Evolutionary conservation across 2,113 vertebrate genomes (phyloP), one percentile per base, ranked within the genome.

Genomic region (Labeo catla): DNA sequence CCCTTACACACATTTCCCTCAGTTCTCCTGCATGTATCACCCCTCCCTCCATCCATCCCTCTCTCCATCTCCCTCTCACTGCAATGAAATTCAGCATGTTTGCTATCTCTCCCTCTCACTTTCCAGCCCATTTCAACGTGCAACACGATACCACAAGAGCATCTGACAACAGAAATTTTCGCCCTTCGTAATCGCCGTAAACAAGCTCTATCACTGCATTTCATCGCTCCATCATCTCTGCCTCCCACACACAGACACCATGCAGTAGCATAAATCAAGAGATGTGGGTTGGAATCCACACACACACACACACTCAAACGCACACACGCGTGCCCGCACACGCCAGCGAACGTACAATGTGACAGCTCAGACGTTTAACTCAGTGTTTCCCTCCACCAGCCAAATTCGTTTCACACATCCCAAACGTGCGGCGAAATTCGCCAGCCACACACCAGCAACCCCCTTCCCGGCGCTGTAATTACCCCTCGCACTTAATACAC

Each of bases 241-340:
- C 81, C 92, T 91, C 87, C 83, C 84, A 87, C 84, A 74, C 77
- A 81, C 81, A 72, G 74, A 61, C 76, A 84, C 77, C 93, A 93
- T 93, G 92, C 92, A 93, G 92, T 93, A 94, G 92, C 94, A 95
- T 95, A 94, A 94, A 95, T 95, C 94, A 95, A 87, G 87, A 83
- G 87, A 92, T 89, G 91, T 88, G 87, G 86, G 91, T 86, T 86
- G 82, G 79, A 90, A 84, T 91, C 90, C 65, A 78, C 19, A 83
- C 65, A 65, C 66, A 36, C 50, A 85, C 73, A 72, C 39, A 39
- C 39, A 39, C 39, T 4, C 5, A 39, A 50, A 79, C 36, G 21
- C 47, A 70, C 39, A 63, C 83, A 89, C 77, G 84, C 78, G 73
- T 2, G 82, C 90, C 83, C 89, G 83, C 89, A 89, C 90, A 91